phyloP scores from a whole-genome alignment of 2,797 vertebrate species.

The Diplodus sargus region DNA sequence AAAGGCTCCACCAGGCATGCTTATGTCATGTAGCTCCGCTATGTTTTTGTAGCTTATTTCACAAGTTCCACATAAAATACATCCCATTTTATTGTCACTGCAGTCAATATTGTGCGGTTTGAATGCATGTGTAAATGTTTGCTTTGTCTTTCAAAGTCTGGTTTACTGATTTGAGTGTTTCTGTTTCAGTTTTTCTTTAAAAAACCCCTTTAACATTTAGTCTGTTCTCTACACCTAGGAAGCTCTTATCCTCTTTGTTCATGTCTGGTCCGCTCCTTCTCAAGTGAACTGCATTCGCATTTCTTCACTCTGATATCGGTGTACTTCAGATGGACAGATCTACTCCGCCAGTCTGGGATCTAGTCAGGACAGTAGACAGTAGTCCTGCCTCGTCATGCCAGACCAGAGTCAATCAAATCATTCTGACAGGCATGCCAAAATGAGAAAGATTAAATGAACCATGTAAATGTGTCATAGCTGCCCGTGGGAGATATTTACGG shows the following conservation, averaged over 20 bases:
- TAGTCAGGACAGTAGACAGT: not conserved
- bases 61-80: not conserved
- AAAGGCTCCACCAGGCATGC: slow-evolving; percentile 11
- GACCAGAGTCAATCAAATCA: slow-evolving; percentile 41
- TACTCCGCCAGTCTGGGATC: not conserved
- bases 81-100: not conserved
- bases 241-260: not conserved
- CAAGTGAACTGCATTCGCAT: not conserved
- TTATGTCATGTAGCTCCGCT: not conserved
- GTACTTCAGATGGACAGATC: not conserved
- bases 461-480: slow-evolving; percentile 55
- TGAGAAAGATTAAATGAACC: slow-evolving; percentile 46
- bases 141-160: not conserved
- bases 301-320: not conserved
- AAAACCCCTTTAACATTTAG: too few species aligned
- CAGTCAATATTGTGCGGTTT: not conserved
- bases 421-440: slow-evolving; percentile 14
- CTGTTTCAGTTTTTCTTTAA: not conserved
- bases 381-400: slow-evolving; percentile 15
- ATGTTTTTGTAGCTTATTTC: not conserved
- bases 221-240: not conserved
- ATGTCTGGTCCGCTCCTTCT: not conserved
- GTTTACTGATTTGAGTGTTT: not conserved
- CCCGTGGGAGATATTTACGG: slow-evolving; percentile 46
- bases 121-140: not conserved